Base-by-base conservation (phyloP, 2,888 invertebrate species). In the Stenchaetothrips biformis region DNA sequence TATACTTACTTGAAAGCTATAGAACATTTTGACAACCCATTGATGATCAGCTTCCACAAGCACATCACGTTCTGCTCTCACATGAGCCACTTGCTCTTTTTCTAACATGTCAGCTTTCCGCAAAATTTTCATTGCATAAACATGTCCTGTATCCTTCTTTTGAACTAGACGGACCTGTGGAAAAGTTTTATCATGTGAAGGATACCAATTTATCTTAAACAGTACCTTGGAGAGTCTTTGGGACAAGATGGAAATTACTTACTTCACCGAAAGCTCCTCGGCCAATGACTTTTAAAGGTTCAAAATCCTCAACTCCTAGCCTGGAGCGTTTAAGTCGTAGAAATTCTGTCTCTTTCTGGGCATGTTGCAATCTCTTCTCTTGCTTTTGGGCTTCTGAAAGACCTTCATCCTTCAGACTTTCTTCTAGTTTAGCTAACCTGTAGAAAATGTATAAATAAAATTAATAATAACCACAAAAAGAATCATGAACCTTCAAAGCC, bases 11-110 rank as follows among this genome's bases (percentile, higher is more conserved):
- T 94, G 92, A 90, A 99, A 99, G 87, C 97, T 97, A 91, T 99
- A 99, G 89, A 97, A 99, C 99, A 99, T 99, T 89, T 98, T 99
- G 82, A 99, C 99, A 83, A 99, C 99, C 99, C 99, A 99, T 86
- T 98, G 97, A 87, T 99, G 99, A 88, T 99, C 99, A 0, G 99
- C 99, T 88, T 99, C 99, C 27, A 99, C 99, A 80, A 99, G 90
- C 82, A 99, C 95, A 88, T 99, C 99, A 82, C 99, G 91, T 88
- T 99, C 99, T 1, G 99, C 99, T 83, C 99, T 90, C 21, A 99
- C 98, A 87, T 99, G 98, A 11, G 98, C 98, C 83, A 94, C 93
- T 90, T 99, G 99, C 89, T 99, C 99, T 87, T 99, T 99, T 87
- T 99, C 99, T 81, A 99, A 89, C 99, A 99, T 99, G 87, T 99